Evolutionary conservation across 2,888 invertebrate genomes (phyloP).

Genomic region (Phyllotreta cruciferae): DNA sequence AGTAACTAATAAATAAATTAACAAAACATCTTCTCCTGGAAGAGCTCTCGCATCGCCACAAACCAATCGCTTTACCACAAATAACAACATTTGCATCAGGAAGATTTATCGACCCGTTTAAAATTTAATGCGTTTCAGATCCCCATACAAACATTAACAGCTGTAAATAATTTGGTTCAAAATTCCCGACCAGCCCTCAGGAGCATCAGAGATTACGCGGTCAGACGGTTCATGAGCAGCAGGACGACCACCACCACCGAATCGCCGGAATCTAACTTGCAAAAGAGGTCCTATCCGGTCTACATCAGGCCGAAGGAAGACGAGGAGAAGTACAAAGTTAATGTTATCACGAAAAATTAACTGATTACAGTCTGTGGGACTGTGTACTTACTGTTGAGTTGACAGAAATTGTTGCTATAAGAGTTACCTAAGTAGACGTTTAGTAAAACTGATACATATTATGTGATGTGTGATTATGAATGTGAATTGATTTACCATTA

Average conservation of each 20-base stretch:
- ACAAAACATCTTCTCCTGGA: no score
- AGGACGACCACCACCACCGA: slow-evolving; percentile 30
- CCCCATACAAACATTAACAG: slow-evolving; percentile 55
- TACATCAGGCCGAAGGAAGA: slow-evolving; percentile 36
- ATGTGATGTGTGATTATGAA: no score
- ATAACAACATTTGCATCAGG: background rate
- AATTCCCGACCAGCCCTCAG: slow-evolving; percentile 54
- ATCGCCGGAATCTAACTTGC: slow-evolving; percentile 32
- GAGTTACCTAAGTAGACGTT: no score
- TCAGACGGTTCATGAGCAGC: slow-evolving; percentile 43
- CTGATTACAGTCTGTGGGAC: no score
- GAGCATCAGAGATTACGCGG: slow-evolving; percentile 50
- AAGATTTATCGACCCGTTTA: slow-evolving; percentile 1
- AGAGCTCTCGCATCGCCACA: no score
- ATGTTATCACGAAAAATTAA: background rate
- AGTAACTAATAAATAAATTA: no score
- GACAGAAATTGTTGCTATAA: no score
- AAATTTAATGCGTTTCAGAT: slow-evolving; percentile 50
- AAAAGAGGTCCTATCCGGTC: slow-evolving; percentile 41
- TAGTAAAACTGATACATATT: no score
- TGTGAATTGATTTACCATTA: no score
- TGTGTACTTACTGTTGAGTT: no score
- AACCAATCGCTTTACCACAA: no score
- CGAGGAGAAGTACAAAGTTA: slow-evolving; percentile 29
- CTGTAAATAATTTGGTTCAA: slow-evolving; percentile 56